Evolutionary conservation across 1,140 invertebrate genomes (phyloP).

Genomic region (Aporrectodea caliginosa): DNA sequence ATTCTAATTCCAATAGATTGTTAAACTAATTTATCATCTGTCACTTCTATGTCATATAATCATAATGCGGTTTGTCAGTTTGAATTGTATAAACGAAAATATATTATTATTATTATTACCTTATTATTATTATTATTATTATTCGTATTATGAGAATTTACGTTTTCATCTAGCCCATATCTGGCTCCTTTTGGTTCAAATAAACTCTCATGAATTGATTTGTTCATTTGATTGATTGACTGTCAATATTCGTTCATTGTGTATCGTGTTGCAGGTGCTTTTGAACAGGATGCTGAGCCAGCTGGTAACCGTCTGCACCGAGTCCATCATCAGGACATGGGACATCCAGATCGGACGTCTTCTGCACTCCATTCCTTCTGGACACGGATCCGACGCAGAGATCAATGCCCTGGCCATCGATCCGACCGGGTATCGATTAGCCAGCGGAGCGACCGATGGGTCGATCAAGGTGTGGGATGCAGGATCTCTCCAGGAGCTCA

Average conservation of each 20-base stretch:
- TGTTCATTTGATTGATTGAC: background rate
- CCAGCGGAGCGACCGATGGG: slow-evolving; percentile 48
- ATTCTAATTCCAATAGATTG: too few species aligned
- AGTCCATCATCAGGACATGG: slow-evolving; percentile 54
- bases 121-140: too few species aligned
- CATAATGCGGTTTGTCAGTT: too few species aligned
- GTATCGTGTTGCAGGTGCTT: slow-evolving; percentile 43
- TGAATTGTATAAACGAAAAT: too few species aligned
- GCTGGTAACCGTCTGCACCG: slow-evolving; percentile 47
- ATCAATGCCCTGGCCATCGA: slow-evolving; percentile 47
- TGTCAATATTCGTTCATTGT: slow-evolving; percentile 12
- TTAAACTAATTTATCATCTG: too few species aligned
- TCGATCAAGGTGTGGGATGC: slow-evolving; percentile 54
- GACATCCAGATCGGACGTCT: slow-evolving; percentile 49
- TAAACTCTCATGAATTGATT: slow-evolving; percentile 10
- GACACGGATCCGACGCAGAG: slow-evolving; percentile 47
- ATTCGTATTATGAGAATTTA: too few species aligned
- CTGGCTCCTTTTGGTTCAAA: too few species aligned
- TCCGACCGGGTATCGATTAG: slow-evolving; percentile 50
- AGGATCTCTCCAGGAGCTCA: slow-evolving; percentile 52
- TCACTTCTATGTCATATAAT: too few species aligned
- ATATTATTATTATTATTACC: too few species aligned
- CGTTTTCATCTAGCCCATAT: too few species aligned
- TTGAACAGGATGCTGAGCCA: slow-evolving; percentile 49
- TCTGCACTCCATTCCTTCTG: slow-evolving; percentile 46